Evolutionary conservation across 2,113 vertebrate genomes (phyloP).

Genomic region (Oplegnathus fasciatus): DNA sequence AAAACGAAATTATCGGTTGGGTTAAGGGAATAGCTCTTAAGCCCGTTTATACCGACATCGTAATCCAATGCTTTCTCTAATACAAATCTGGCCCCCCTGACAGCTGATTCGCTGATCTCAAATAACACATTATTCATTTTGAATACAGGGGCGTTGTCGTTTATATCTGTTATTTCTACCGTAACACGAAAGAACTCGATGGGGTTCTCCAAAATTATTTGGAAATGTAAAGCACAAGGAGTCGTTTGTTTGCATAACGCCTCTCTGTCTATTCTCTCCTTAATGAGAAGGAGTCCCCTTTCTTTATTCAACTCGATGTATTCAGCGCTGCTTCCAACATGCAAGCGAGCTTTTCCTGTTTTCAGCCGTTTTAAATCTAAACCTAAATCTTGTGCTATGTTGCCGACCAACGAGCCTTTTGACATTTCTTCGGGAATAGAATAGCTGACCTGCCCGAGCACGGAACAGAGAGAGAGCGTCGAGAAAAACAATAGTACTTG

Average conservation of each 20-base stretch:
- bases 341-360: slow-evolving; percentile 68
- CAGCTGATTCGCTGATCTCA: slow-evolving; percentile 79
- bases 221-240: slow-evolving; percentile 81
- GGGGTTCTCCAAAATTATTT: slow-evolving; percentile 71
- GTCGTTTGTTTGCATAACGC: slow-evolving; percentile 78
- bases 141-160: slow-evolving; percentile 68
- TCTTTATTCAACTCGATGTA: slow-evolving; percentile 54
- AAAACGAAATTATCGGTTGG: slow-evolving; percentile 77
- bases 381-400: slow-evolving; percentile 81
- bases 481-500: too few relatives aligned
- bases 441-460: slow-evolving; percentile 59
- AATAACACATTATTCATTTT: too few relatives aligned
- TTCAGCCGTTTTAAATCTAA: slow-evolving; percentile 72
- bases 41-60: slow-evolving; percentile 83
- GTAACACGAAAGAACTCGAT: slow-evolving; percentile 83
- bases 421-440: slow-evolving; percentile 49
- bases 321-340: slow-evolving; percentile 61
- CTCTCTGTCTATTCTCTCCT: slow-evolving; percentile 87
- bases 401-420: slow-evolving; percentile 41
- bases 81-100: slow-evolving; percentile 78
- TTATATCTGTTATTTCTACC: slow-evolving; percentile 84
- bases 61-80: slow-evolving; percentile 80
- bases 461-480: neutral
- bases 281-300: slow-evolving; percentile 65
- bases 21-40: slow-evolving; percentile 60